Percentiles rank a stretch among this genome's conserved stretches.
These are phyloP conservation scores for Channa maculata DNA, from an alignment of 2,113 vertebrate species.

Conservation along the genomic window DNA sequence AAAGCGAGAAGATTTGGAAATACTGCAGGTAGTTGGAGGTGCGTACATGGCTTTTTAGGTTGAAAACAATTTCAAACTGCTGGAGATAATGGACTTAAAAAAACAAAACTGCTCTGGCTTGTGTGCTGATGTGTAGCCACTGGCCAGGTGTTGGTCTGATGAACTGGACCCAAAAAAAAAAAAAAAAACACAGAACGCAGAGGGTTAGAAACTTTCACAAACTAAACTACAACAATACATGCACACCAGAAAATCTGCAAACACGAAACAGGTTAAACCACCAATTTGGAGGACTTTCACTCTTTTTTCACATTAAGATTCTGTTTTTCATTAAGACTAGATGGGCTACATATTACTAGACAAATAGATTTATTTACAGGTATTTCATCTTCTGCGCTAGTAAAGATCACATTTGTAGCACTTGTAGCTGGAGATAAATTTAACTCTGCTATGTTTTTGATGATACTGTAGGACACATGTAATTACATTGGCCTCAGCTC, in stretches of 20 bases:
- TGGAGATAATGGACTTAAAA: constrained; percentile 1
- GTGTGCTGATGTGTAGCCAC: not conserved
- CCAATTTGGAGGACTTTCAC: too few relatives aligned
- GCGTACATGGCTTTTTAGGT: constrained; percentile 34
- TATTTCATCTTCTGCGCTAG: constrained; percentile 7
- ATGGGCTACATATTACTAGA: not conserved
- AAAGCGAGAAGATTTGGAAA: constrained; percentile 53
- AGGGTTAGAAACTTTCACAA: too few relatives aligned
- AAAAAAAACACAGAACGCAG: not conserved
- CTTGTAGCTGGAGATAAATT: constrained; percentile 22
- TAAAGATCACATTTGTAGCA: constrained; percentile 16
- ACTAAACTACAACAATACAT: too few relatives aligned
- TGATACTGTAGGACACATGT: constrained; percentile 18
- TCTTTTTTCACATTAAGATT: too few relatives aligned
- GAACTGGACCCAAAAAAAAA: not conserved
- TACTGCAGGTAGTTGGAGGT: constrained; percentile 23
- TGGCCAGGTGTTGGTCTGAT: constrained; percentile 27
- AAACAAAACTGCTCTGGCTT: constrained; percentile 8
- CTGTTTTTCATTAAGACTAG: too few relatives aligned
- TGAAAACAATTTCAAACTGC: constrained; percentile 43
- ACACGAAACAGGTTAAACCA: too few relatives aligned
- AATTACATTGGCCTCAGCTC: constrained; percentile 25
- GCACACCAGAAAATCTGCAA: too few relatives aligned
- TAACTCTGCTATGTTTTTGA: constrained; percentile 9
- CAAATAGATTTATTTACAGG: not conserved